Base-by-base conservation (phyloP, 2,113 vertebrate genomes). In the Epinephelus lanceolatus region DNA sequence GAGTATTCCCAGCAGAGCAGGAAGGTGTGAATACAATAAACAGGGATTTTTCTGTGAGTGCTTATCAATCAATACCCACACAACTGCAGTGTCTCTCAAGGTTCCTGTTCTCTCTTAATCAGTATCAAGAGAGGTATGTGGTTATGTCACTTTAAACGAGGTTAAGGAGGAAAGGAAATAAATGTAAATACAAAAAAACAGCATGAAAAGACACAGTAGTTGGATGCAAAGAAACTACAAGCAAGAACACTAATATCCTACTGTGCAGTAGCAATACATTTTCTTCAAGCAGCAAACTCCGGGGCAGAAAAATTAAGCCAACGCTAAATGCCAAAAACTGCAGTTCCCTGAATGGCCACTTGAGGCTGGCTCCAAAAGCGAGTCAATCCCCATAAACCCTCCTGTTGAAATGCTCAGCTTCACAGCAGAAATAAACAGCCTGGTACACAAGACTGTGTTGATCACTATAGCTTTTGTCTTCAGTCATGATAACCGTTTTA, bases 131-230 rank as follows among this genome's bases (percentile, higher is more conserved):
- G 21, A 23, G 1, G 18, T 40, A 40, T 19, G 14, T 23, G 5
- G 7, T 2, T 21, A 61, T 15, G 17, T 45, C 23, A 47, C 12
- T 37, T 65, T 18, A 65, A 66, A 71, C 18, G 11, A n/a, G 17
- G 15, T 33, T 13, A 30, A 47, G 17, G 6, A 61, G 8, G 5
- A 7, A 23, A 51, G 23, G 2, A 27, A 63, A 37, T 15, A 60
- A 25, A 72, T 45, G 70, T 19, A 72, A 72, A 76, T 6, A 25
- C 30, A 63, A 71, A 15, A 30, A 21, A 76, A 42, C 70, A 5
- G 11, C 13, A 53, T 69, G 18, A 69, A 69, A 13, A 37, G 27
- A 37, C 33, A 37, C 33, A 37, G 33, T 37, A 37, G 33, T 37
- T 37, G 33, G 33, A 37, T 37, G 33, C 33, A 6, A 37, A 30